These are phyloP conservation scores for Pangasius larnaudii DNA, from an alignment of 2,797 vertebrate genomes.

Conservation along the genomic window DNA sequence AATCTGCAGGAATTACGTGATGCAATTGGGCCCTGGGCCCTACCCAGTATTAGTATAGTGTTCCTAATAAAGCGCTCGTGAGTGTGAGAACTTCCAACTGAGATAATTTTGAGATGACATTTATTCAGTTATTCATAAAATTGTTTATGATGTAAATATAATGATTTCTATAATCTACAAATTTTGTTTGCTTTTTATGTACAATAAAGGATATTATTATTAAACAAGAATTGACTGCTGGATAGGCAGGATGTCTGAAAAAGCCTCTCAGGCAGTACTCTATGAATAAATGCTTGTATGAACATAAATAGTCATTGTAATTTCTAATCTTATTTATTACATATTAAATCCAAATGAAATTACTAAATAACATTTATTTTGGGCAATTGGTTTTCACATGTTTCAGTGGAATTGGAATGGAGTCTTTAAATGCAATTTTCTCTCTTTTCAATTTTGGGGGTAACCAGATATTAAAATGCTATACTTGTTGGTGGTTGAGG, in stretches of 20 bases:
- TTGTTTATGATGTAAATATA: no score
- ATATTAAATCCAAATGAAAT: not conserved
- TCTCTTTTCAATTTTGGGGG: not conserved
- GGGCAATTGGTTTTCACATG: not conserved
- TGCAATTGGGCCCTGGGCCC: no score
- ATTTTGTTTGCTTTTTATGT: no score
- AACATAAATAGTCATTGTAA: not conserved
- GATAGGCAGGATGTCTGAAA: not conserved
- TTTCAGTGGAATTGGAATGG: not conserved
- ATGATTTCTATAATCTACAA: no score
- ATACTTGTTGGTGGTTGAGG: not conserved
- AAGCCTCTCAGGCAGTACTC: not conserved
- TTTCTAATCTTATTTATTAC: not conserved
- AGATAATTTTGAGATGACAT: no score
- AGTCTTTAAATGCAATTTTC: not conserved
- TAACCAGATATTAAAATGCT: constrained; percentile 4
- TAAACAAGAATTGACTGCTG: no score
- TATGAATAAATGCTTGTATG: not conserved
- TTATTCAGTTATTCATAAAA: no score
- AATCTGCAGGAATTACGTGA: no score
- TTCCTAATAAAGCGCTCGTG: no score
- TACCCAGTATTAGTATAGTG: no score
- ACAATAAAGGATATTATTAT: no score
- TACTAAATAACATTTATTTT: not conserved
- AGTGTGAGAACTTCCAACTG: no score